Percentiles rank a stretch among this genome's conserved stretches.
Conservation (phyloP, 2,797 vertebrate species). For the Neoniphon sammara region DNA sequence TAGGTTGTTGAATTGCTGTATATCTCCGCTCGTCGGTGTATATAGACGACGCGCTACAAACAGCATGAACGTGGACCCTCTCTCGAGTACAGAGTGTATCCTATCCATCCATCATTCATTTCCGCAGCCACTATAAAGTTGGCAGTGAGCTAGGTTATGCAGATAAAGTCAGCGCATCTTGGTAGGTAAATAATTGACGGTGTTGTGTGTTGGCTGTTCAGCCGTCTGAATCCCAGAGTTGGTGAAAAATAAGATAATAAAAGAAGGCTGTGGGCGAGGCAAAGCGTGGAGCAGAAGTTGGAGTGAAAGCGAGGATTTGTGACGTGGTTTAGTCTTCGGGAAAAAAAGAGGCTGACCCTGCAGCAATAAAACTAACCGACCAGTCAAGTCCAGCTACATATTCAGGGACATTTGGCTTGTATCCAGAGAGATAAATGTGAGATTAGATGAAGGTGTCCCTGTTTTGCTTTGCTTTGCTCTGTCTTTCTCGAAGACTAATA, state of each 20-base stretch:
- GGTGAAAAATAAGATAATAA: conserved; percentile 13
- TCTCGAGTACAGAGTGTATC: neutral
- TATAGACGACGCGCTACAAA: fast-evolving
- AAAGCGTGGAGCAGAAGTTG: conserved; percentile 34
- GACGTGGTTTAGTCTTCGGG: conserved; percentile 62
- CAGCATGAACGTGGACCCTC: neutral
- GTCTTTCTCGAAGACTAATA: neutral
- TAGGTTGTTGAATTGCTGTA: too few relatives aligned
- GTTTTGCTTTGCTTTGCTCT: conserved; percentile 1
- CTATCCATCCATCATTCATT: conserved; percentile 14
- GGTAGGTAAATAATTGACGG: conserved; percentile 49
- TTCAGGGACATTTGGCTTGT: conserved; percentile 25
- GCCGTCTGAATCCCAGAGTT: neutral
- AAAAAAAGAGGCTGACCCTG: conserved; percentile 33
- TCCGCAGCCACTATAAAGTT: conserved; percentile 27
- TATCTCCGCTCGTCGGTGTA: too few relatives aligned
- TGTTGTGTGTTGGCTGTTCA: neutral
- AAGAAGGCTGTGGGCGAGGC: conserved; percentile 27
- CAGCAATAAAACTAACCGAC: conserved; percentile 32
- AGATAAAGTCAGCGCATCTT: neutral
- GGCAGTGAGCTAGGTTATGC: neutral
- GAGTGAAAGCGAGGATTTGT: conserved; percentile 46
- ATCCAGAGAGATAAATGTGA: conserved; percentile 37
- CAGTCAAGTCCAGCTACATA: neutral
- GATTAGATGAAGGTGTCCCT: conserved; percentile 25